These are phyloP conservation scores for Phyllostomus hastatus DNA, from an alignment of 2,113 vertebrate genomes.

Conservation along the genomic window DNA sequence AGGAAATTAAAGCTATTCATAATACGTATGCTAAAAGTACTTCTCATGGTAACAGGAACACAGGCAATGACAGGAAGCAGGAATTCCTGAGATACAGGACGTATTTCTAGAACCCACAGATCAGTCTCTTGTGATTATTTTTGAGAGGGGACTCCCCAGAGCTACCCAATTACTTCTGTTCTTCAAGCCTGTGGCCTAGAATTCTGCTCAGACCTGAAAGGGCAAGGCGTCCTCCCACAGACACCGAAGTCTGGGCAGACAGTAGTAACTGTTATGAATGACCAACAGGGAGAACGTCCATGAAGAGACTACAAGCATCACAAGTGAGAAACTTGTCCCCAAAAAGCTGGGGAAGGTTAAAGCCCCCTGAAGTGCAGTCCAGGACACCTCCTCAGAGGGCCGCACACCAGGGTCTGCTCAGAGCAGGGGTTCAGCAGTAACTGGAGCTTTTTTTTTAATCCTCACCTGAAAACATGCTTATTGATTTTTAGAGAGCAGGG, in stretches of 20 bases:
- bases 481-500: too few species aligned
- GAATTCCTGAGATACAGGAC: slow-evolving; percentile 50
- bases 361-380: neutral
- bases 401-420: neutral
- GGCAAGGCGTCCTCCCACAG: neutral
- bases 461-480: too few species aligned
- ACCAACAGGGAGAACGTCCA: neutral
- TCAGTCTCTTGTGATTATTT: slow-evolving; percentile 20
- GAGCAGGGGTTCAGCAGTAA: neutral
- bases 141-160: slow-evolving; percentile 45
- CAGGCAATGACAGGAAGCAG: slow-evolving; percentile 65
- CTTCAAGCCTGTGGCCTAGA: neutral
- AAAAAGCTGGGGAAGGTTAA: neutral
- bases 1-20: slow-evolving; percentile 52
- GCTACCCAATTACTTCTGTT: neutral
- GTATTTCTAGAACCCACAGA: slow-evolving; percentile 19
- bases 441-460: neutral
- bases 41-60: slow-evolving; percentile 50
- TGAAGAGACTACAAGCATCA: neutral
- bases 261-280: neutral
- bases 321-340: neutral
- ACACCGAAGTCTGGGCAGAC: neutral
- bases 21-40: neutral
- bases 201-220: neutral
- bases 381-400: neutral